phyloP scores from a whole-genome alignment of 2,888 invertebrate species.

The Aproaerema taeniolella region DNA sequence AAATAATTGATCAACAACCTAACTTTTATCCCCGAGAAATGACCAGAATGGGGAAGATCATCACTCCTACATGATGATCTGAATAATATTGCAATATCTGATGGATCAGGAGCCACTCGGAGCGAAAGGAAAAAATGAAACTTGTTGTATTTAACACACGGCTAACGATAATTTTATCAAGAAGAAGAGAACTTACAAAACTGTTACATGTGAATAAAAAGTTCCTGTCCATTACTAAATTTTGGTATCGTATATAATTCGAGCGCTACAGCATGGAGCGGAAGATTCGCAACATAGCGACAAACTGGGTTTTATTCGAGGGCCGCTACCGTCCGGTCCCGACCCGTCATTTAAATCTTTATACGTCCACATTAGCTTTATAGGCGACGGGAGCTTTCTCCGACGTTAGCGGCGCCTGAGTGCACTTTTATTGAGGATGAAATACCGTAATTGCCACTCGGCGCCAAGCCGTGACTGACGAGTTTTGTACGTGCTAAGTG shows the following conservation, averaged over 20 bases:
- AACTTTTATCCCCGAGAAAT: too few species aligned
- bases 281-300: not conserved
- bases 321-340: slow-evolving; percentile 23
- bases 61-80: too few species aligned
- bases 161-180: too few species aligned
- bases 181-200: too few species aligned
- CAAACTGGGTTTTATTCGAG: slow-evolving; percentile 7
- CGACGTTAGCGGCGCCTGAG: slow-evolving; percentile 57
- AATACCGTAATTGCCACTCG: slow-evolving; percentile 70
- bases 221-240: too few species aligned
- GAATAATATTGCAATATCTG: too few species aligned
- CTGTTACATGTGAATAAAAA: too few species aligned
- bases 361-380: slow-evolving; percentile 71
- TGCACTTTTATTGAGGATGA: slow-evolving; percentile 73
- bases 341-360: slow-evolving; percentile 66
- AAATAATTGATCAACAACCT: too few species aligned
- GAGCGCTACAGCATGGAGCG: not conserved
- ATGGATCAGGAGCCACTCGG: too few species aligned
- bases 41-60: too few species aligned
- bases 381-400: slow-evolving; percentile 58
- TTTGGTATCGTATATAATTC: not conserved
- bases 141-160: too few species aligned
- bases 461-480: slow-evolving; percentile 61
- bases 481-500: slow-evolving; percentile 65
- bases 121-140: too few species aligned